Base-by-base conservation (phyloP, 1,140 invertebrate genomes). In the Hestina assimilis region DNA sequence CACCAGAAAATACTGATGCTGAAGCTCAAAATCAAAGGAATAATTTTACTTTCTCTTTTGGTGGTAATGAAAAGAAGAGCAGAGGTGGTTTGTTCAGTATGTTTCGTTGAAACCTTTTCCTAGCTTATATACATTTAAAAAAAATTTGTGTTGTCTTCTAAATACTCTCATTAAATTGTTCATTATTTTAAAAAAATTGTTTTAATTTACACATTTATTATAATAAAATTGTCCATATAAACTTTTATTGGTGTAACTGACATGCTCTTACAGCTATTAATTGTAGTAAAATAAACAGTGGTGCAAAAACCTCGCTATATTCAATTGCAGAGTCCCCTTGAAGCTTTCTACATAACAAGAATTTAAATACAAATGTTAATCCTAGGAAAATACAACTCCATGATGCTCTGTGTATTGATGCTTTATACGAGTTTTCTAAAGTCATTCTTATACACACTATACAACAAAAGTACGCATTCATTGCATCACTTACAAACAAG, bases 371-470 rank as follows among this genome's bases (percentile, higher is more conserved):
- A 91, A 97, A 97, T 46, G 96, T 92, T 40, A 97, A 88, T 8
- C 95, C 91, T 21, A 98, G 85, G 69, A 96, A 94, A 58, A 94
- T 93, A 38, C 94, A 91, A 81, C 96, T 97, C 94, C 96, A 98
- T 26, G 94, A 90, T 6, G 95, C 93, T 65, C 97, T 91, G 57
- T 96, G 89, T 6, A 95, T 81, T 20, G 96, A 95, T 38, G 92
- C 91, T 83, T 95, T 95, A 41, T 95, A 92, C 69, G 93, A 92
- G 45, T 92, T 93, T 69, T 96, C 94, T 67, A 96, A 90, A 69
- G 95, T 94, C 94, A 97, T 97, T 67, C 97, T 91, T 69, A 99
- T 96, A 73, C 97, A 96, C 33, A 98, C 94, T 69, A 98, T 98
- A 9, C 95, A 93, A 78, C 96, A 96, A 83, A 99, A 98, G 85